A percentile compares a stretch with the other conserved stretches of the same genome.
These are phyloP conservation scores for Sesia bembeciformis DNA, from an alignment of 2,888 invertebrate genomes.

Conservation along the genomic window DNA sequence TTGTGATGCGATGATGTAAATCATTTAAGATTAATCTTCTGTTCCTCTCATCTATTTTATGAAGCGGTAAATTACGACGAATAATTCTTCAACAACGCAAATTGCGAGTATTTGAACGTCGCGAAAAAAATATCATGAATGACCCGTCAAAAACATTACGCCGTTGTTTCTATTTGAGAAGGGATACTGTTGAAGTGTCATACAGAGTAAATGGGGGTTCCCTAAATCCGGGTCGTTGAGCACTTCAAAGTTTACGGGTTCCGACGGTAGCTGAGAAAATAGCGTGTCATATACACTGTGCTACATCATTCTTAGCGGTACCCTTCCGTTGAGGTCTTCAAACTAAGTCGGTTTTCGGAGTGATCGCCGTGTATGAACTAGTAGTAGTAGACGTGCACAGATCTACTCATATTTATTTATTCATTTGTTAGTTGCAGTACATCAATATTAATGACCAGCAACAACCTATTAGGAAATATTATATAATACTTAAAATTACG, in stretches of 20 bases:
- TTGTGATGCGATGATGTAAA: not conserved
- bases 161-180: conserved; percentile 51
- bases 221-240: conserved; percentile 46
- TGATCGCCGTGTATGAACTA: not conserved
- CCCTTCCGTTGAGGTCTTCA: conserved; percentile 3
- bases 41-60: not conserved
- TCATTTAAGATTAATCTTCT: not conserved
- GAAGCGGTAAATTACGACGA: not conserved
- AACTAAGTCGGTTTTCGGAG: conserved; percentile 4
- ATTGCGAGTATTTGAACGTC: not conserved
- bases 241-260: conserved; percentile 44
- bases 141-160: conserved; percentile 32
- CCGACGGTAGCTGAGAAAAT: conserved; percentile 16
- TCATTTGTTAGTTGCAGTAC: too few species aligned
- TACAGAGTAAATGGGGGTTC: conserved; percentile 45
- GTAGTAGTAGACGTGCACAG: too few species aligned
- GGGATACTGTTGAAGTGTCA: conserved; percentile 47
- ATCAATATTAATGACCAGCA: too few species aligned
- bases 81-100: not conserved
- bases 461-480: too few species aligned
- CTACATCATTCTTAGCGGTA: conserved; percentile 7
- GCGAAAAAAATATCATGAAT: not conserved
- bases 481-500: too few species aligned
- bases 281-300: conserved; percentile 10
- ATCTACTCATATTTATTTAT: too few species aligned